Evolutionary conservation across 2,888 invertebrate species (phyloP), one percentile per base, ranked within the genome.

Genomic region (Melinaea marsaeus): DNA sequence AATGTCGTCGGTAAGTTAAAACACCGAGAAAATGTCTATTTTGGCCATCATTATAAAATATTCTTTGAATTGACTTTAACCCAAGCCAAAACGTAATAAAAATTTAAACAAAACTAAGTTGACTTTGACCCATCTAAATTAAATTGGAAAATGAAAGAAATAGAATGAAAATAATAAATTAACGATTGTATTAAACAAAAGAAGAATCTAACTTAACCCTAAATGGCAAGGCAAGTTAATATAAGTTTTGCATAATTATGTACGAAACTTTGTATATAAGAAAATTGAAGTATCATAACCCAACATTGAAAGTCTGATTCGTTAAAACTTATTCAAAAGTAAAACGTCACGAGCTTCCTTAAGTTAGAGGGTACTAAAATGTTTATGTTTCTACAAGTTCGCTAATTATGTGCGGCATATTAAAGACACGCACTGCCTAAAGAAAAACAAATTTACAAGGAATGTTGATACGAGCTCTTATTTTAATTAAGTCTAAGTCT

Each of bases 1-100:
- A 95, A 94, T 78, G 97, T 98, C 74, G 95, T 97, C 75, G 97
- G 97, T 97, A 86, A 95, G 97, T 94, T 42, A 9, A 68, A 37
- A 54, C 2, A 34, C 4, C 61, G 2, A 9, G 3, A 42, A 2
- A 6, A 42, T 42, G 5, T 2, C 9, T 42, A 42, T 42, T 9
- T 42, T 9, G 22, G 22, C 9, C 42, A 42, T 42, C 42, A 2
- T 42, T 11, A 42, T 42, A 7, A 42, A 37, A 9, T 9, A 42
- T 42, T 11, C 9, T 2, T 9, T 42, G 0, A 42, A 42, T 42
- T 42, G 9, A 42, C 3, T 42, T 5, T 5, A 2, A 42, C 42
- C 42, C 6, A 22, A 22, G 22, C 22, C 22, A 22, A 22, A 22
- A 22, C 22, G 22, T 22, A 22, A 22, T 22, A 22, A 22, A 22